Percentiles rank a stretch among this genome's conserved stretches.
Evolutionary conservation across 2,113 vertebrate species (phyloP).

Genomic region (Sylvia atricapilla): DNA sequence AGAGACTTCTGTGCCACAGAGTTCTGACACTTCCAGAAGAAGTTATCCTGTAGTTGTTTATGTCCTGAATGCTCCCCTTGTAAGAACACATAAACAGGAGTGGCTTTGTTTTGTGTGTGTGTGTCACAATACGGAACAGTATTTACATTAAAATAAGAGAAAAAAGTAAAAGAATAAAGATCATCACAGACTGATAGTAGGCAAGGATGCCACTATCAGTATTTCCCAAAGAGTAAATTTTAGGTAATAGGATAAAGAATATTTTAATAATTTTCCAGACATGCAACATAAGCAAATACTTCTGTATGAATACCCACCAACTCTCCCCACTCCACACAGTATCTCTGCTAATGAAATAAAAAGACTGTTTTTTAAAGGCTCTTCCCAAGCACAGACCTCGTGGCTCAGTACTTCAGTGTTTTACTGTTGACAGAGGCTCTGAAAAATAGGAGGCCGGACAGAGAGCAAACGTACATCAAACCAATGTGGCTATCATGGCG

Average conservation of each 20-base stretch:
- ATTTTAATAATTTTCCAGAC: background rate
- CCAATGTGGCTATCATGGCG: no score
- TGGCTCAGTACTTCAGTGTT: background rate
- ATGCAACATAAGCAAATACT: background rate
- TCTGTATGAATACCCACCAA: background rate
- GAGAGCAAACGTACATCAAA: no score
- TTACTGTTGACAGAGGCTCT: background rate
- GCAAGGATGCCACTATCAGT: background rate
- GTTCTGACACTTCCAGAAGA: background rate
- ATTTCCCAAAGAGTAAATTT: background rate
- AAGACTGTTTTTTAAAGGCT: background rate
- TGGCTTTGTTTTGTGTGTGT: background rate
- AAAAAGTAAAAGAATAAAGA: background rate
- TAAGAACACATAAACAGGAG: background rate
- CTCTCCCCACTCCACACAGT: background rate
- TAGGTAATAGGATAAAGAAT: background rate
- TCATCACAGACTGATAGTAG: background rate
- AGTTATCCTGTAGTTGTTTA: background rate
- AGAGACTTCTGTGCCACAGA: background rate
- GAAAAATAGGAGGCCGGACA: no score
- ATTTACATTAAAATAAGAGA: background rate
- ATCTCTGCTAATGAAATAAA: background rate
- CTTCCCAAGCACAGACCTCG: accelerated
- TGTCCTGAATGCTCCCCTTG: background rate
- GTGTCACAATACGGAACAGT: background rate